Conservation (phyloP, 2,888 invertebrate species). For the Agonopterix heracliana region DNA sequence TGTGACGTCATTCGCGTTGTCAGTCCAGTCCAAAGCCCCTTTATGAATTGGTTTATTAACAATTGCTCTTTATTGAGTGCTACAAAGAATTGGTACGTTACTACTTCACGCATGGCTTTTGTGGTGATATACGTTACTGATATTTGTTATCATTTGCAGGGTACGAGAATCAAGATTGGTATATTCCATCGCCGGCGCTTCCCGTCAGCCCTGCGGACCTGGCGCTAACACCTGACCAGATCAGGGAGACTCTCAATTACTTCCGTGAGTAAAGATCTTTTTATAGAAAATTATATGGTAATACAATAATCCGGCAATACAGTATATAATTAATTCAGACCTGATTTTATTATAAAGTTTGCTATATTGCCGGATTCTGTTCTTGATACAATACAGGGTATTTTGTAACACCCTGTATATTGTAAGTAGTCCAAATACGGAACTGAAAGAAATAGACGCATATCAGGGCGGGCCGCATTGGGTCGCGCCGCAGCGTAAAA, state of each 20-base stretch:
- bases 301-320: too few relatives aligned
- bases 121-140: neutral
- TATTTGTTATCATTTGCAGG: slow-evolving; percentile 67
- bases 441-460: too few relatives aligned
- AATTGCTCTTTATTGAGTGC: slow-evolving; percentile 1
- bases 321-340: too few relatives aligned
- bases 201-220: slow-evolving; percentile 83
- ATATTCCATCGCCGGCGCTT: slow-evolving; percentile 91
- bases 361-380: too few relatives aligned
- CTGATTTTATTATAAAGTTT: too few relatives aligned
- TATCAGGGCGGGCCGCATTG: too few relatives aligned
- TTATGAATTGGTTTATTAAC: slow-evolving; percentile 22
- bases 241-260: slow-evolving; percentile 97
- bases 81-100: neutral
- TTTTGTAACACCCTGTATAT: too few relatives aligned
- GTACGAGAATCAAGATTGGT: slow-evolving; percentile 96
- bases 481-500: too few relatives aligned
- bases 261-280: slow-evolving; percentile 91
- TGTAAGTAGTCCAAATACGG: too few relatives aligned
- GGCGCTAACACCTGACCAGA: slow-evolving; percentile 93
- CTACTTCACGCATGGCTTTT: slow-evolving; percentile 2
- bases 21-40: slow-evolving; percentile 14
- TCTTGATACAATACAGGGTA: too few relatives aligned
- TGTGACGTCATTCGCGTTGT: slow-evolving; percentile 32
- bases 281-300: neutral